Evolutionary conservation across 1,140 invertebrate genomes (phyloP), one percentile per base, ranked within the genome.

Genomic region (Steinernema khuongi): DNA sequence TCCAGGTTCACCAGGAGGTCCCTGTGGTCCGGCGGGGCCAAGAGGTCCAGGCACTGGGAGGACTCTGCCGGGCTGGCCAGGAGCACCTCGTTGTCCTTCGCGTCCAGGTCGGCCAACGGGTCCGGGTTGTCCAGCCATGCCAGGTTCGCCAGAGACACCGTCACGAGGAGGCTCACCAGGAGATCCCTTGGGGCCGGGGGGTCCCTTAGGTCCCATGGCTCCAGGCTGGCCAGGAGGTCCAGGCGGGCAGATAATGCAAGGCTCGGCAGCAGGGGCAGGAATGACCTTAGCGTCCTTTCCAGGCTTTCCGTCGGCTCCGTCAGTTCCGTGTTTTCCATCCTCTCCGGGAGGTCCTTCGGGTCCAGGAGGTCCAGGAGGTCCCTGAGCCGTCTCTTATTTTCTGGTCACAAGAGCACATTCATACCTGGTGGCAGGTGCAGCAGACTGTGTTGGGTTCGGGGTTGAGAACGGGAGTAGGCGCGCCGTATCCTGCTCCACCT

Each of bases 1-100:
- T 74, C 77, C 77, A 44, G 75, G 71, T n/a, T 75, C 76, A 71
- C 77, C 77, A 11, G 31, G 43, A 31, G 77, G 77, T 74, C 77
- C 77, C 32, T 71, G 71, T 66, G 73, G 75, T 70, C 77, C 77
- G 28, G 81, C 69, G 67, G 81, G 80, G 60, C 83, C 82, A 73
- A 83, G 83, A 32, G 81, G 83, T 72, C 82, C 82, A 32, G 82
- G 83, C 14, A 85, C 81, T 14, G 81, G 81, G 68, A 84, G 84
- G 41, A 82, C 77, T 30, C 82, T 76, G 68, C 82, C 82, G 32
- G 78, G 73, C 22, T 82, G 81, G 30, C 82, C 82, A 36, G 81
- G 83, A 17, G 82, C 84, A 44, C 82, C 82, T 44, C 81, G 81
- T 50, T 81, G 85, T 73, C 84, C 84, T 70, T 83, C 81, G 32